Conservation (phyloP, 2,797 vertebrate species). For the Antrozous pallidus region DNA sequence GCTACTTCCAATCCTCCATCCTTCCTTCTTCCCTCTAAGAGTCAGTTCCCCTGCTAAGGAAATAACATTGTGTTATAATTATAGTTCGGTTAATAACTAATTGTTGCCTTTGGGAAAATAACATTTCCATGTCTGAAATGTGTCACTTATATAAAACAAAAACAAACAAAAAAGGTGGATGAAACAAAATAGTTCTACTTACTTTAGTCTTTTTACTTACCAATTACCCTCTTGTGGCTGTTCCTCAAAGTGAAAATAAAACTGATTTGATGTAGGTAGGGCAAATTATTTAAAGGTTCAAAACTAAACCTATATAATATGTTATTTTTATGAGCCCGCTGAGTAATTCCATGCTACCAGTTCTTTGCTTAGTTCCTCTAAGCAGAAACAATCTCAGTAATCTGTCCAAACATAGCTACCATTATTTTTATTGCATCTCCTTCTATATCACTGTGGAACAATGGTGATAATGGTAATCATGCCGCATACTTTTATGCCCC, state of each 20-base stretch:
- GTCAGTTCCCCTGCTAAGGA: neutral
- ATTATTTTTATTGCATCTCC: neutral
- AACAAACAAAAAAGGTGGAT: neutral
- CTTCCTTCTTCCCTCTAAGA: neutral
- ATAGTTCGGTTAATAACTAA: neutral
- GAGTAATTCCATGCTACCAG: neutral
- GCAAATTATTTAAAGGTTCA: constrained; percentile 10
- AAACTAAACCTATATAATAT: neutral
- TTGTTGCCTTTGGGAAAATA: neutral
- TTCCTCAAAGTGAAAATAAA: constrained; percentile 11
- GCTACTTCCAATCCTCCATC: neutral
- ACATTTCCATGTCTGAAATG: neutral
- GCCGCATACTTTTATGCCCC: neutral
- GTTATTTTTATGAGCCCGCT: neutral
- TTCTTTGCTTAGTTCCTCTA: neutral
- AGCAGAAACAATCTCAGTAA: neutral
- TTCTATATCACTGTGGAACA: neutral
- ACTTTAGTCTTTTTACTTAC: neutral
- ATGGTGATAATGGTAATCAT: neutral
- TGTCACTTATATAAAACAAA: neutral
- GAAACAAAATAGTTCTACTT: neutral
- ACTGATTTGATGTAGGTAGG: neutral
- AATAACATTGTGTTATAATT: neutral
- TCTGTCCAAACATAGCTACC: neutral
- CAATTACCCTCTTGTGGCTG: neutral